Conservation (phyloP, 2,888 invertebrate genomes). For the Erebia aethiops region DNA sequence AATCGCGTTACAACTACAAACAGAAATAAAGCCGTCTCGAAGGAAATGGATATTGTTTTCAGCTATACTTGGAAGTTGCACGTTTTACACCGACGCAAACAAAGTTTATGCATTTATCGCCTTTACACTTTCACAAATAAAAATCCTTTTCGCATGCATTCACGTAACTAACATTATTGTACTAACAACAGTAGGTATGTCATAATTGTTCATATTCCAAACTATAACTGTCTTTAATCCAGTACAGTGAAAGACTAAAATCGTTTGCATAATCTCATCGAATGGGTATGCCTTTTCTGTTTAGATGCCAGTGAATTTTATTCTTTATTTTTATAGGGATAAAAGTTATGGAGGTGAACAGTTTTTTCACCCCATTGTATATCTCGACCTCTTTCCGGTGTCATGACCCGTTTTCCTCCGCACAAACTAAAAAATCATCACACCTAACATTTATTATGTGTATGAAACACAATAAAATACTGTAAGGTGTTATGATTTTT, state of each 20-base stretch:
- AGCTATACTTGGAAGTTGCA: slow-evolving; percentile 20
- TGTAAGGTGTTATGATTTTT: slow-evolving; percentile 6
- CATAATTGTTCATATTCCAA: slow-evolving; percentile 1
- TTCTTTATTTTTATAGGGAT: slow-evolving; percentile 16
- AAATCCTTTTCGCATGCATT: slow-evolving; percentile 11
- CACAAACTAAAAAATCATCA: slow-evolving; percentile 6
- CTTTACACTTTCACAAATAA: neutral
- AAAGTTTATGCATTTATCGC: slow-evolving; percentile 9
- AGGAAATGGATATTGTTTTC: slow-evolving; percentile 25
- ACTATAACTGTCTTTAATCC: slow-evolving; percentile 8
- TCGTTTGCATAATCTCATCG: slow-evolving; percentile 15
- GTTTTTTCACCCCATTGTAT: slow-evolving; percentile 19
- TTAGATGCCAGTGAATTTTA: slow-evolving; percentile 18
- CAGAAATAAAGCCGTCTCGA: slow-evolving; percentile 19
- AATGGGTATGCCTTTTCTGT: neutral
- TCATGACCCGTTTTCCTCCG: slow-evolving; percentile 25
- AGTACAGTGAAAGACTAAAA: slow-evolving; percentile 5
- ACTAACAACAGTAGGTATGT: slow-evolving; percentile 1
- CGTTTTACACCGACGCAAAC: slow-evolving; percentile 2
- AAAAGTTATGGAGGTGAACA: slow-evolving; percentile 15
- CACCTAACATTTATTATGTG: too few species aligned
- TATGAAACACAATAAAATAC: neutral
- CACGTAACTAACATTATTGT: neutral
- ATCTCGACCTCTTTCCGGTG: slow-evolving; percentile 25
- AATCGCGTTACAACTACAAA: slow-evolving; percentile 6